Percentiles rank a stretch among this genome's conserved stretches.
phyloP scores from a whole-genome alignment of 1,140 invertebrate species.

The Nephotettix cincticeps region DNA sequence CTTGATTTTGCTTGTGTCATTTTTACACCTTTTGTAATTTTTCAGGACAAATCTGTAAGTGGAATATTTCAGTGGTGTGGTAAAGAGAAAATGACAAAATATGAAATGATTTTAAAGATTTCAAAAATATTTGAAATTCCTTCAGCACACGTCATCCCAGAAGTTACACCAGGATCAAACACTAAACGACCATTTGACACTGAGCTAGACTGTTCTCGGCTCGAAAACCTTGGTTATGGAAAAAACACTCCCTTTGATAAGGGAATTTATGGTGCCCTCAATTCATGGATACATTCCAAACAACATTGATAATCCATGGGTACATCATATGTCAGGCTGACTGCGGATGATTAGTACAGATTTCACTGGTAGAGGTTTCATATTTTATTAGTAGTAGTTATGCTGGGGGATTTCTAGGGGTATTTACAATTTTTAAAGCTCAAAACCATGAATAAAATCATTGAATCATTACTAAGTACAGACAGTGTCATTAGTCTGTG shows the following conservation, averaged over 20 bases:
- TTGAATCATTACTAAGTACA: no score
- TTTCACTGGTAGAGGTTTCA: no score
- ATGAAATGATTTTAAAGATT: constrained; percentile 55
- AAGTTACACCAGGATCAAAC: constrained; percentile 40
- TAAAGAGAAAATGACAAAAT: constrained; percentile 56
- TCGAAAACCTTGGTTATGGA: constrained; percentile 47
- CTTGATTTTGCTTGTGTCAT: no score
- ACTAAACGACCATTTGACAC: constrained; percentile 51
- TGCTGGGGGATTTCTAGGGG: no score
- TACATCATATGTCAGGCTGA: no score
- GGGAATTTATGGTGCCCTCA: constrained; percentile 46
- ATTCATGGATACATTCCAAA: constrained; percentile 28
- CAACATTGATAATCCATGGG: no score
- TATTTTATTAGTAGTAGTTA: no score
- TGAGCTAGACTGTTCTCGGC: constrained; percentile 47
- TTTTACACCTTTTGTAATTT: no score
- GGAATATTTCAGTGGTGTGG: constrained; percentile 57
- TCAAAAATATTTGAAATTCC: constrained; percentile 49
- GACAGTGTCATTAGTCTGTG: no score
- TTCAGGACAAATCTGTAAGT: constrained; percentile 40
- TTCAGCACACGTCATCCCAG: constrained; percentile 46
- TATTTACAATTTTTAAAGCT: no score
- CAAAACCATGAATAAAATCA: no score
- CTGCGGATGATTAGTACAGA: no score
- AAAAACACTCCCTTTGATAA: constrained; percentile 49